These are phyloP conservation scores for Clarias gariepinus DNA, from an alignment of 2,113 vertebrate species.

Conservation along the genomic window DNA sequence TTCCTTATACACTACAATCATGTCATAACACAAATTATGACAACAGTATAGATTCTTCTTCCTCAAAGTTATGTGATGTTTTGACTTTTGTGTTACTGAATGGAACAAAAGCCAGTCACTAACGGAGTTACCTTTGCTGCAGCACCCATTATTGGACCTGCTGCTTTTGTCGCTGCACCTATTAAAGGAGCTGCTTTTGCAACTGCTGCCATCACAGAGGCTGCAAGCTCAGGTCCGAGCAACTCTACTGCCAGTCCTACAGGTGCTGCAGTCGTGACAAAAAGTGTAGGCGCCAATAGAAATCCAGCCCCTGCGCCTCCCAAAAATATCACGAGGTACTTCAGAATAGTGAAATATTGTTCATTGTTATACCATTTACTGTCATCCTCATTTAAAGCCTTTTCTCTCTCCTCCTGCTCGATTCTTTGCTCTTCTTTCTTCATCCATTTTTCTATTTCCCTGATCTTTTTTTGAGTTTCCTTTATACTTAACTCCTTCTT, in stretches of 20 bases:
- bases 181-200: not conserved
- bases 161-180: not conserved
- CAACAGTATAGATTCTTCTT: not conserved
- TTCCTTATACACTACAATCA: not conserved
- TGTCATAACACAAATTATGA: not conserved
- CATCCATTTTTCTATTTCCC: not conserved
- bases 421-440: conserved; percentile 22
- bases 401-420: not conserved
- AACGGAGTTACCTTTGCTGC: not conserved
- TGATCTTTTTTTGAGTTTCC: not conserved
- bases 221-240: conserved; percentile 39
- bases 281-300: not conserved
- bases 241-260: not conserved
- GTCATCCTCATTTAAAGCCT: not conserved
- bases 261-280: conserved; percentile 37
- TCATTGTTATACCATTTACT: conserved; percentile 27
- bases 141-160: not conserved
- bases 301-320: not conserved
- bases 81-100: conserved; percentile 26
- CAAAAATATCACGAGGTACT: not conserved
- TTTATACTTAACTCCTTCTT: not conserved
- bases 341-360: not conserved
- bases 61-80: not conserved
- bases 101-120: conserved; percentile 22
- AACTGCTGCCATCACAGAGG: not conserved